phyloP scores from a whole-genome alignment of 2,113 vertebrate species.

The Amblyopsis rosae region DNA sequence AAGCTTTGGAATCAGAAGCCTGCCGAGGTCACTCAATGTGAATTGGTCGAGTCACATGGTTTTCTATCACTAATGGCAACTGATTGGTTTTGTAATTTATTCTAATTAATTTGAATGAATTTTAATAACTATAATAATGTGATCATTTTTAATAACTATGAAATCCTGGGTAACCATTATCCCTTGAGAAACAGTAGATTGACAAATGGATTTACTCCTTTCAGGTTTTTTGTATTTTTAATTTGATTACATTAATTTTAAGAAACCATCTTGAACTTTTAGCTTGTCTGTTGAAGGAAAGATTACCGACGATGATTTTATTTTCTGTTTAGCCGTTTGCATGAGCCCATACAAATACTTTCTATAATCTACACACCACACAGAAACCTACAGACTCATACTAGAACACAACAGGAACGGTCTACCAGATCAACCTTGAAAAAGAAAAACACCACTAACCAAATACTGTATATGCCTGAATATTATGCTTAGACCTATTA shows the following conservation, averaged over 20 bases:
- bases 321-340: no score
- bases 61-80: slow-evolving; percentile 11
- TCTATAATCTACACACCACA: neutral
- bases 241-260: neutral
- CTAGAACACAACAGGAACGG: neutral
- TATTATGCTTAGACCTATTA: slow-evolving; percentile 50
- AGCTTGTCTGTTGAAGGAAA: neutral
- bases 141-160: no score
- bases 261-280: neutral
- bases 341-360: no score
- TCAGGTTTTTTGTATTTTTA: neutral
- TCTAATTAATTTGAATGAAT: neutral
- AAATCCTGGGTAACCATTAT: neutral
- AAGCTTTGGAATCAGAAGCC: slow-evolving; percentile 12
- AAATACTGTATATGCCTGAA: slow-evolving; percentile 39
- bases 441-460: slow-evolving; percentile 32
- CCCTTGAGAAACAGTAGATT: neutral
- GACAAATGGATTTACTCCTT: neutral
- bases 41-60: neutral
- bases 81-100: neutral
- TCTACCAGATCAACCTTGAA: slow-evolving; percentile 46
- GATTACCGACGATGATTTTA: neutral
- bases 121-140: neutral
- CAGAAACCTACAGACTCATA: neutral
- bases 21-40: slow-evolving; percentile 46